These are phyloP conservation scores for Syngnathoides biaculeatus DNA, from an alignment of 2,113 vertebrate genomes.

Conservation along the genomic window DNA sequence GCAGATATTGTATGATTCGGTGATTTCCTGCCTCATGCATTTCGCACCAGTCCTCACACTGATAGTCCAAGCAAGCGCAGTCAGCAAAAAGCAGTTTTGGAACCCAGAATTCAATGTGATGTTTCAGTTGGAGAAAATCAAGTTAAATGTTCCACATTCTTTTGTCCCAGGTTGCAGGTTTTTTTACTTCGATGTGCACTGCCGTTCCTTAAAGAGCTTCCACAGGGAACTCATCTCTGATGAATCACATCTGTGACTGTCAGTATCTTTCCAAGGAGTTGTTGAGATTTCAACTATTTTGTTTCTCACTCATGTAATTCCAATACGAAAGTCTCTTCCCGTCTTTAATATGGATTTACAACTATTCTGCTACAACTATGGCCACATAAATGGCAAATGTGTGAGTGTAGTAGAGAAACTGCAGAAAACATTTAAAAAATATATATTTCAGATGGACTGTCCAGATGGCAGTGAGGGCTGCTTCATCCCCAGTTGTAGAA, in stretches of 20 bases:
- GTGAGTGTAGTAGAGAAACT: background rate
- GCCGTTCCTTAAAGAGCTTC: background rate
- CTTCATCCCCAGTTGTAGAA: constrained; percentile 94
- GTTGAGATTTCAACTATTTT: background rate
- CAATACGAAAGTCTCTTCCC: too few relatives aligned
- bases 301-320: background rate
- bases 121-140: too few relatives aligned
- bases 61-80: too few relatives aligned
- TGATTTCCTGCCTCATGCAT: too few relatives aligned
- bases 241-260: background rate
- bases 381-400: too few relatives aligned
- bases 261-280: background rate
- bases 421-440: background rate
- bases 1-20: too few relatives aligned
- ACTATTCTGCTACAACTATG: too few relatives aligned
- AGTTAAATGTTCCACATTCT: too few relatives aligned
- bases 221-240: background rate
- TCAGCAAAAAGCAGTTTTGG: too few relatives aligned
- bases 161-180: background rate
- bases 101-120: too few relatives aligned
- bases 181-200: background rate
- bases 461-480: background rate
- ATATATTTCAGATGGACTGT: background rate
- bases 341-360: too few relatives aligned
- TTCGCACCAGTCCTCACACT: too few relatives aligned